Evolutionary conservation across 1,140 invertebrate genomes (phyloP), one percentile per base, ranked within the genome.

Genomic region (Megathymus violae): DNA sequence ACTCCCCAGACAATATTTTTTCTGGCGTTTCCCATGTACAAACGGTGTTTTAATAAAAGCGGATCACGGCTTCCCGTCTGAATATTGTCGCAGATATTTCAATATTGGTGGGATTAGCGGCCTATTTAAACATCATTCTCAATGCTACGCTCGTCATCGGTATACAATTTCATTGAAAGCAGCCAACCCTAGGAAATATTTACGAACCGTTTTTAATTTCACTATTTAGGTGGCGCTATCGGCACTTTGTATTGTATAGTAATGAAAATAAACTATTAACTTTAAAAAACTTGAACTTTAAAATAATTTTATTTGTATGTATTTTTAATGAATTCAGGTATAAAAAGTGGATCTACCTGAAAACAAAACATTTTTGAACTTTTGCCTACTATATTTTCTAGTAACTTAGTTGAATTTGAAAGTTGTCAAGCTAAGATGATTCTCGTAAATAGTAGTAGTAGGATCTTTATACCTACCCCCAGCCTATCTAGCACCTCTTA

Each of bases 51-150:
- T 89, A 87, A 89, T 89, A 89, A 89, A 89, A 86, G 69, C 80
- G 86, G 86, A 89, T 89, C 81, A 87, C 76, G 64, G 81, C 77
- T 71, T 76, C 68, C 71, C 74, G 74, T 62, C 67, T 72, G 80
- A 83, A 87, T 86, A 87, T 87, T 86, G 84, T 87, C 84, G 78
- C 80, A 76, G 82, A 89, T 87, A 86, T 87, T 87, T 89, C 84
- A 87, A 89, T 89, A 89, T 89, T 85, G 86, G 86, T 83, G 67
- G 84, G 82, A 89, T 89, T 89, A 89, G 78, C 81, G 78, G 78
- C 82, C 86, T 87, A 84, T 89, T 87, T 85, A 82, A 89, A 87
- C 84, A 89, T 80, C 76, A 76, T 72, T 75, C 76, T 83, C 80
- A 86, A 88, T 85, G 74, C 76, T 72, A 64, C 67, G 60, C 67